Conservation (phyloP, 1,140 invertebrate genomes). For the Hyles vespertilio region DNA sequence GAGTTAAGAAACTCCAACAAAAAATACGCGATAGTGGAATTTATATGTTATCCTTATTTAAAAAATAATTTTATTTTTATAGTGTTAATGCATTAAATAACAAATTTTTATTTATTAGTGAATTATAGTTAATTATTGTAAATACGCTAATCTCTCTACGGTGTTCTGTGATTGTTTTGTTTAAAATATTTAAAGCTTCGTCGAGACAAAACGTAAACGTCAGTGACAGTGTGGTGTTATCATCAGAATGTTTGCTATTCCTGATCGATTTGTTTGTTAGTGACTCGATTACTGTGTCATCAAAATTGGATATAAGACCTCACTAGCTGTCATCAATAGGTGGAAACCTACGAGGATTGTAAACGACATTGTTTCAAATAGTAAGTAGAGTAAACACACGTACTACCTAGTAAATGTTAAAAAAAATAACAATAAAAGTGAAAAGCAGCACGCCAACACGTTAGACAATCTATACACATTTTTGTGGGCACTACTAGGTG, state of each 20-base stretch:
- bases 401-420: not conserved
- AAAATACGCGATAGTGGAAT: constrained; percentile 73
- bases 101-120: constrained; percentile 75
- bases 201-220: constrained; percentile 48
- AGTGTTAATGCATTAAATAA: constrained; percentile 67
- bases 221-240: constrained; percentile 58
- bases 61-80: constrained; percentile 74
- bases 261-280: constrained; percentile 56
- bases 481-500: not conserved
- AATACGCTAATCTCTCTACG: constrained; percentile 66
- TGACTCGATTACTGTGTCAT: constrained; percentile 55
- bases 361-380: constrained; percentile 70
- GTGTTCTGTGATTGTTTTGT: constrained; percentile 72
- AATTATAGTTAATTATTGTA: constrained; percentile 72
- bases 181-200: constrained; percentile 62
- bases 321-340: constrained; percentile 52
- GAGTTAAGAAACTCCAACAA: constrained; percentile 65
- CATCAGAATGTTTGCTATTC: constrained; percentile 37
- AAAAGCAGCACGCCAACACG: constrained; percentile 2
- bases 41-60: constrained; percentile 72
- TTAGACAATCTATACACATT: not conserved
- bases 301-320: constrained; percentile 48
- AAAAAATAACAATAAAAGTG: constrained; percentile 1
- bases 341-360: constrained; percentile 60
- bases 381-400: constrained; percentile 46